Evolutionary conservation across 2,888 invertebrate genomes (phyloP).

Genomic region (Drosophila cracens): DNA sequence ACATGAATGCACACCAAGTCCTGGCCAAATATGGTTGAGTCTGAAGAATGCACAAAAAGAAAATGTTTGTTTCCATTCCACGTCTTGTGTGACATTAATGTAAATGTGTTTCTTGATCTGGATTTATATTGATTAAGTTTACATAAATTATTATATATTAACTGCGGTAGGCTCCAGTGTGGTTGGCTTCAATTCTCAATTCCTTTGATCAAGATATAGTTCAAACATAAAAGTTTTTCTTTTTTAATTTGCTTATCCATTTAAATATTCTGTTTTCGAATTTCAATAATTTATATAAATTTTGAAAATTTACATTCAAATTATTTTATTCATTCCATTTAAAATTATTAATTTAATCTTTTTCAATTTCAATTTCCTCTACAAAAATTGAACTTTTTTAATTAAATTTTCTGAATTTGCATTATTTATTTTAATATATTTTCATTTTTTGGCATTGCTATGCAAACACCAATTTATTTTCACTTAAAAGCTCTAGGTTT

Average conservation of each 20-base stretch:
- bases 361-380: not conserved
- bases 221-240: not conserved
- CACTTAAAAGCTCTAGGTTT: not conserved
- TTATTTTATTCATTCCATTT: too few species aligned
- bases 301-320: not conserved
- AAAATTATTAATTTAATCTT: not conserved
- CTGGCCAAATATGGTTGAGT: conserved; percentile 38
- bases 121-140: not conserved
- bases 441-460: not conserved
- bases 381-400: not conserved
- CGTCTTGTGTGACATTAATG: not conserved
- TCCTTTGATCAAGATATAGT: not conserved
- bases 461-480: not conserved
- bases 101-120: not conserved
- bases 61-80: not conserved
- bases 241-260: not conserved
- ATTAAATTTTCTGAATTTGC: not conserved
- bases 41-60: conserved; percentile 6
- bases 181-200: not conserved
- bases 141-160: not conserved
- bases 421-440: not conserved
- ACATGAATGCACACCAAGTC: conserved; percentile 47
- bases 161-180: too few species aligned
- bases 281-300: not conserved
- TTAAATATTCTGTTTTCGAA: not conserved